Base-by-base conservation (phyloP, 2,113 vertebrate genomes). In the Eclectus roratus region DNA sequence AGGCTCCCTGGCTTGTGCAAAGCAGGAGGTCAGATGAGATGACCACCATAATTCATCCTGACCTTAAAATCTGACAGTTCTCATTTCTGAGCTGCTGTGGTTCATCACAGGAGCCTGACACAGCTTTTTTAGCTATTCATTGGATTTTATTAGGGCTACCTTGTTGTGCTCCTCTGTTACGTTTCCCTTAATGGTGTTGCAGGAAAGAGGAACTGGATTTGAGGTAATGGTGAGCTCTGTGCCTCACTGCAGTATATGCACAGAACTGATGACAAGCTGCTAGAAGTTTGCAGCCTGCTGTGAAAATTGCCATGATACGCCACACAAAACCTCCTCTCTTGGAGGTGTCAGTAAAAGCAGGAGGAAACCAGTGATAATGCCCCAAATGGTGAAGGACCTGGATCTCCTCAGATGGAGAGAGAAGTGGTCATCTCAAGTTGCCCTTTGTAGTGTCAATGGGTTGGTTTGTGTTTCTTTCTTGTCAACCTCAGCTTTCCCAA, bases 31-130 rank as follows among this genome's bases (percentile, higher is more conserved):
- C 88, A 10, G 44, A 24, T 8, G n/a, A 74, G 92, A 92, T 65
- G 88, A 49, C 91, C 85, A 7, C 60, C 85, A 69, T 96, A 41
- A 68, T 27, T 96, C 94, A 94, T 92, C 53, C 77, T 81, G 90
- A 93, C 96, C 96, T 94, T 96, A 68, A 84, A 71, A 72, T 52
- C 83, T 87, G 94, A 81, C 95, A 95, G 93, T 84, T 96, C 94
- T 96, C 93, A 94, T 97, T 96, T 97, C 84, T 47, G 89, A 94
- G 89, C 87, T 60, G 27, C 5, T 68, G 61, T n/a, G 58, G 15
- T 66, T 91, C 94, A 15, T 91, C 90, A 50, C 88, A 50, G 93
- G 94, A 89, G 94, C 33, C 91, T 90, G 95, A 65, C 95, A 68
- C 73, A 37, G 85, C 92, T 77, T 89, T 88, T 53, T 49, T 68